These are phyloP conservation scores for Puffinus mauretanicus DNA, from an alignment of 2,113 vertebrate genomes.

Conservation along the genomic window DNA sequence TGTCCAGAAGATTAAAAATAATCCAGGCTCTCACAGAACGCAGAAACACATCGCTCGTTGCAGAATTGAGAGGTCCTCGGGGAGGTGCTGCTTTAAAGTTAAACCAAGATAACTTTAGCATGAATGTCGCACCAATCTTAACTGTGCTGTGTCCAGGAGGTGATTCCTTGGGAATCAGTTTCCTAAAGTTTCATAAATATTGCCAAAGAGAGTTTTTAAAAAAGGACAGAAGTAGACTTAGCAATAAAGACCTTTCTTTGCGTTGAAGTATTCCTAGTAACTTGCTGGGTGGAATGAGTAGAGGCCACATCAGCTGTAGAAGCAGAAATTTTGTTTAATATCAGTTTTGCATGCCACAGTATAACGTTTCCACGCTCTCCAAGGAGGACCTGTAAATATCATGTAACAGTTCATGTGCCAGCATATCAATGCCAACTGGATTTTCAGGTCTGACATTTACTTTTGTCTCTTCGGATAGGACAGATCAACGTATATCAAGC, in stretches of 20 bases:
- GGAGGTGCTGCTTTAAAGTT: conserved; percentile 24
- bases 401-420: background rate
- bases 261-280: background rate
- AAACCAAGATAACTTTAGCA: conserved; percentile 16
- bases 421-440: fast-evolving
- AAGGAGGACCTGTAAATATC: background rate
- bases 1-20: conserved; percentile 54
- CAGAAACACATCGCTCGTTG: background rate
- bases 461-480: conserved; percentile 17
- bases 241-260: background rate
- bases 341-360: background rate
- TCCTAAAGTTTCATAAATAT: background rate
- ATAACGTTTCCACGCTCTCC: background rate
- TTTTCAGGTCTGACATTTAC: background rate
- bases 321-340: background rate
- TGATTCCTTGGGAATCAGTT: background rate
- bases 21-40: background rate
- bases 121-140: background rate
- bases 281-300: background rate
- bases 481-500: conserved; percentile 36
- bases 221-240: background rate
- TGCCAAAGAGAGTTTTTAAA: background rate
- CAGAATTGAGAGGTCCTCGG: conserved; percentile 2
- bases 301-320: background rate
- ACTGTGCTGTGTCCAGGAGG: background rate